phyloP scores from a whole-genome alignment of 2,888 invertebrate genomes.

The Hylaea fasciaria region DNA sequence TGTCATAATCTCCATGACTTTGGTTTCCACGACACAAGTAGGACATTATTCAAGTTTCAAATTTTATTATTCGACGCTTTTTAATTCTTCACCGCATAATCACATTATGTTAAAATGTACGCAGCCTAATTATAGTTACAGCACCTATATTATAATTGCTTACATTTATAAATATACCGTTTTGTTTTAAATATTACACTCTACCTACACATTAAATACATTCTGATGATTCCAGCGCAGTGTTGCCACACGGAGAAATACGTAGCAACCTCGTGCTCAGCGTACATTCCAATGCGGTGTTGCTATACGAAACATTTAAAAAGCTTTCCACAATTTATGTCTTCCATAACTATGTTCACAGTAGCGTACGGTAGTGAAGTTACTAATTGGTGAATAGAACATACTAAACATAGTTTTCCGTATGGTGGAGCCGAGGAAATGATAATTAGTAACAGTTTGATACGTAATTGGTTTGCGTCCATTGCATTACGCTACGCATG shows the following conservation, averaged over 20 bases:
- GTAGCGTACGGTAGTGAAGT: conserved; percentile 61
- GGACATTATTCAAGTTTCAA: background rate
- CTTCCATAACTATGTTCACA: conserved; percentile 48
- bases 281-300: background rate
- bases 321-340: conserved; percentile 47
- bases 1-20: background rate
- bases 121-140: background rate
- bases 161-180: background rate
- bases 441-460: conserved; percentile 70
- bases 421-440: conserved; percentile 67
- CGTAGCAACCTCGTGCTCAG: too few relatives aligned
- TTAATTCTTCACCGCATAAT: background rate
- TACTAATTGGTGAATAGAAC: conserved; percentile 69
- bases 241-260: conserved; percentile 7
- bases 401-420: conserved; percentile 69
- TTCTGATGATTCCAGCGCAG: conserved; percentile 1
- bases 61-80: background rate
- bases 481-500: conserved; percentile 46
- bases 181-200: conserved; percentile 1
- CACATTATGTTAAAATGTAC: background rate
- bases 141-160: conserved; percentile 1
- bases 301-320: conserved; percentile 15
- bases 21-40: background rate
- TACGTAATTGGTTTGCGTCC: conserved; percentile 67
- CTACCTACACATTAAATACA: background rate